Base-by-base conservation (phyloP, 2,888 invertebrate genomes). In the Beris chalybata region DNA sequence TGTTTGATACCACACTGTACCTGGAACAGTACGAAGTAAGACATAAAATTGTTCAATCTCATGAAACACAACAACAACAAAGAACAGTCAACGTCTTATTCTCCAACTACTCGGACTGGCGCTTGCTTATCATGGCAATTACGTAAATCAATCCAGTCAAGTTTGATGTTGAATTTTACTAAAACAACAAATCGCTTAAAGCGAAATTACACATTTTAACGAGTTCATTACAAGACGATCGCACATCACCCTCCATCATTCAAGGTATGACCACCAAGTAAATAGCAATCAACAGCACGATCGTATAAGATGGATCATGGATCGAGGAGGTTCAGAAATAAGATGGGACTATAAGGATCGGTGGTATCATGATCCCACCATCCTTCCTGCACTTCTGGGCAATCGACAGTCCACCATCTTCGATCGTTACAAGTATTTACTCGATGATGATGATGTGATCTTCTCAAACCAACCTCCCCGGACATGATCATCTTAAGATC, bases 171-270 rank as follows among this genome's bases (percentile, higher is more conserved):
- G 48, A 29, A 44, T 44, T 57, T 22, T 7, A 47, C 2, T 48
- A n/a, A 12, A 47, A 31, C 31, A 48, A 59, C 13, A 11, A 6
- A 47, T 12, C 31, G 30, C 58, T 47, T 32, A 15, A 45, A 48
- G 47, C 31, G 30, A 59, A 59, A 59, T 59, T 47, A 59, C 47
- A 59, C 58, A 31, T 47, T 59, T 59, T 59, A 59, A 59, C 47
- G 58, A 59, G 58, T 59, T 48, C 58, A 59, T 59, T 59, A 59
- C 58, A 59, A 59, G 58, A 59, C 58, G 31, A 59, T 59, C 47
- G 48, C 31, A 59, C 58, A 59, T 47, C 31, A 29, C 38, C 38
- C 5, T 9, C 38, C 38, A 38, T 5, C 38, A 38, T 38, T 9
- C 9, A 7, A 38, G 1, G 38, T 38, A 7, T 38, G 38, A 38